phyloP scores from a whole-genome alignment of 1,140 invertebrate genomes.

The Aphaenogaster rudis region DNA sequence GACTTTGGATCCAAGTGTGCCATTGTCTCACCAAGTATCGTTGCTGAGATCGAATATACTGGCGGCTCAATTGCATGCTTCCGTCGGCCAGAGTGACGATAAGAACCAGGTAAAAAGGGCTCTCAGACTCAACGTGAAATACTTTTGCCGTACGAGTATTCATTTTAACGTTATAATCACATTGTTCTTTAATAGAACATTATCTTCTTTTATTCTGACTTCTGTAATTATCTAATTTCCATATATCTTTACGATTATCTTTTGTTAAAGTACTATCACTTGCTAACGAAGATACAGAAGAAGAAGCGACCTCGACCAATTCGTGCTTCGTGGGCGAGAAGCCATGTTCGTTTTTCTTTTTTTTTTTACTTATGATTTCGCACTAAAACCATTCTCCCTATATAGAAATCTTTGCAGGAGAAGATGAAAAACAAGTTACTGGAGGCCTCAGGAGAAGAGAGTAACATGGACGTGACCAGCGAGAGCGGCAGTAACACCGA shows the following conservation, averaged over 20 bases:
- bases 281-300: constrained; percentile 51
- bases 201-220: constrained; percentile 28
- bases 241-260: constrained; percentile 32
- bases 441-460: constrained; percentile 88
- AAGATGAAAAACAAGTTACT: constrained; percentile 88
- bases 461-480: constrained; percentile 86
- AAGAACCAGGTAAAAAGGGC: constrained; percentile 84
- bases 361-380: constrained; percentile 79
- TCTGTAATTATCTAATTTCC: constrained; percentile 31
- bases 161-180: constrained; percentile 16
- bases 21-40: constrained; percentile 88
- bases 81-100: constrained; percentile 86
- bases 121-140: neutral
- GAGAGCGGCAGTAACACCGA: constrained; percentile 86
- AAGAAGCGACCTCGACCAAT: constrained; percentile 58
- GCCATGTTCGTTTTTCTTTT: constrained; percentile 61
- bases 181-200: neutral
- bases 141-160: neutral
- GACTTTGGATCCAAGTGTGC: constrained; percentile 87
- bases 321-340: constrained; percentile 43
- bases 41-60: constrained; percentile 89
- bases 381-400: constrained; percentile 80
- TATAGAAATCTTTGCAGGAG: constrained; percentile 87
- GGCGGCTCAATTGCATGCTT: constrained; percentile 87
- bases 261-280: constrained; percentile 44